Conservation (phyloP, 2,113 vertebrate species). For the Pluvialis apricaria region DNA sequence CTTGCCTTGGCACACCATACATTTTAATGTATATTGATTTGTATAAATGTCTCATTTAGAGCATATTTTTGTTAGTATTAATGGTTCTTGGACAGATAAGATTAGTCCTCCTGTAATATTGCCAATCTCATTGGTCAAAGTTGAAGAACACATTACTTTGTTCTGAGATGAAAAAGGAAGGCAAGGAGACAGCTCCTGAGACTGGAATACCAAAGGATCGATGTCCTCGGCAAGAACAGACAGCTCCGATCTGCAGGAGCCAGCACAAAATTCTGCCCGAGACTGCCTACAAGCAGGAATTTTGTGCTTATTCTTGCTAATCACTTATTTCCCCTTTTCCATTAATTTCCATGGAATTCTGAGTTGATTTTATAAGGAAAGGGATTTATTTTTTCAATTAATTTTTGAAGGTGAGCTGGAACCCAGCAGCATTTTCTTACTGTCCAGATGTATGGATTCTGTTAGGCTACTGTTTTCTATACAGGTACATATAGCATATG, state of each 20-base stretch:
- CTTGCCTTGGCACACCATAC: conserved; percentile 29
- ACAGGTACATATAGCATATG: fast-evolving
- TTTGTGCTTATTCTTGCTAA: background rate
- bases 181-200: background rate
- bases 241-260: background rate
- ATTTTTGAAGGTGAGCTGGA: background rate
- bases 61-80: conserved; percentile 45
- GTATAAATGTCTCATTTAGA: conserved; percentile 58
- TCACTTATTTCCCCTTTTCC: background rate
- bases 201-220: background rate
- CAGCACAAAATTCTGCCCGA: background rate
- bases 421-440: background rate
- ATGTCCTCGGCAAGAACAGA: background rate
- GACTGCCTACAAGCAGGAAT: background rate
- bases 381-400: too few relatives aligned
- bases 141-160: conserved; percentile 30
- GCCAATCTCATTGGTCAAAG: conserved; percentile 24
- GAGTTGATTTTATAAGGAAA: background rate
- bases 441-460: background rate
- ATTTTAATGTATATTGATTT: conserved; percentile 65
- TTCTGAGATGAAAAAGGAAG: conserved; percentile 14
- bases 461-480: background rate
- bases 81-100: conserved; percentile 37
- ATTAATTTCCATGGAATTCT: background rate
- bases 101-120: background rate